Evolutionary conservation across 2,888 invertebrate genomes (phyloP).

Genomic region (Limnephilus lunatus): DNA sequence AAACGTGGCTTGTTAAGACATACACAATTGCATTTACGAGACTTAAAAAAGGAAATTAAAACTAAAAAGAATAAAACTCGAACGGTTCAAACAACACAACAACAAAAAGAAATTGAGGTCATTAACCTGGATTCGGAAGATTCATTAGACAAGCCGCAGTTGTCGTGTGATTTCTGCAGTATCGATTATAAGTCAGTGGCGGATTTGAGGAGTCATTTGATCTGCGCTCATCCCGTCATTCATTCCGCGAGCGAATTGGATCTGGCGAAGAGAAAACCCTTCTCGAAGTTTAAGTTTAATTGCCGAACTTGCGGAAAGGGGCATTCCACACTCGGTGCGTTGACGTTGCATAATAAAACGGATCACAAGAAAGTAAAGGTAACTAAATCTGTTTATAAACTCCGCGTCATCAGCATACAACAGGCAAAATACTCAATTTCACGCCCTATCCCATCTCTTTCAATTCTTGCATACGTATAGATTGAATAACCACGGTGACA

Average conservation of each 20-base stretch:
- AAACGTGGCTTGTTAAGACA: conserved; percentile 49
- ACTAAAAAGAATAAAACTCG: conserved; percentile 2
- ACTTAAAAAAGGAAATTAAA: conserved; percentile 8
- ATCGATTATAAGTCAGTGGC: background rate
- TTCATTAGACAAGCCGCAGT: background rate
- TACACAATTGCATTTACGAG: conserved; percentile 14
- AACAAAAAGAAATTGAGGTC: background rate
- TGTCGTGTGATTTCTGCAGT: conserved; percentile 35
- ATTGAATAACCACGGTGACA: too few species aligned
- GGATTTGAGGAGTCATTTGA: conserved; percentile 37
- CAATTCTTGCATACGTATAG: too few species aligned
- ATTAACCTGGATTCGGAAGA: conserved; percentile 23
- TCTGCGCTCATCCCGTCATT: conserved; percentile 18
- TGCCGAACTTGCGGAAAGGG: conserved; percentile 59
- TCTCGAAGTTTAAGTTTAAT: conserved; percentile 59
- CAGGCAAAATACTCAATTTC: too few species aligned
- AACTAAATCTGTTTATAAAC: background rate
- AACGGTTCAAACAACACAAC: too few species aligned
- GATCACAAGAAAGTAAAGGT: conserved; percentile 49
- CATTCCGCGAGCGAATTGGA: conserved; percentile 4
- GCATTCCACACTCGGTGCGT: conserved; percentile 56
- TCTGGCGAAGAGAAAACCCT: conserved; percentile 16
- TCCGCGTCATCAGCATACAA: too few species aligned
- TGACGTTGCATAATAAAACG: conserved; percentile 49
- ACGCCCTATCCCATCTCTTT: too few species aligned